phyloP scores from a whole-genome alignment of 2,113 vertebrate genomes.

The Equus przewalskii region DNA sequence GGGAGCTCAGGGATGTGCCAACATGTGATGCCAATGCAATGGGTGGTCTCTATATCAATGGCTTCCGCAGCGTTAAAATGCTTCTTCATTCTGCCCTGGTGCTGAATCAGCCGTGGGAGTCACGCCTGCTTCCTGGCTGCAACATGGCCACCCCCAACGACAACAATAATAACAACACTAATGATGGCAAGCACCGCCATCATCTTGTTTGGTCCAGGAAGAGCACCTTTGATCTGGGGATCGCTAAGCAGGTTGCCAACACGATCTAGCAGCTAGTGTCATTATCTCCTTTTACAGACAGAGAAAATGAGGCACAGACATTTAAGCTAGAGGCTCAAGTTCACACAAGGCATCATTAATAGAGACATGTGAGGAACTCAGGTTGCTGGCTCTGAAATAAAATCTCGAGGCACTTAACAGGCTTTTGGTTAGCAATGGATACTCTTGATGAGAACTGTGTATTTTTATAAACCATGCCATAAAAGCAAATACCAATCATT shows the following conservation, averaged over 20 bases:
- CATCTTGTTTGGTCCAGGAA: slow-evolving; percentile 52
- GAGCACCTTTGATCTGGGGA: slow-evolving; percentile 77
- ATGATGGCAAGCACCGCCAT: slow-evolving; percentile 54
- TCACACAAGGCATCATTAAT: slow-evolving; percentile 67
- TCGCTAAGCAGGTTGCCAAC: slow-evolving; percentile 52
- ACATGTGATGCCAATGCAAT: background rate
- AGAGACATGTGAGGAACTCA: slow-evolving; percentile 52
- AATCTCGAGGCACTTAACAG: slow-evolving; percentile 72
- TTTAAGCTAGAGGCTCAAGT: slow-evolving; percentile 65
- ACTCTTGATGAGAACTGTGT: slow-evolving; percentile 63
- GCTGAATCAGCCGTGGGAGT: slow-evolving; percentile 47
- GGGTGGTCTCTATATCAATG: background rate
- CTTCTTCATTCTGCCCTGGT: background rate
- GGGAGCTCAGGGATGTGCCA: background rate
- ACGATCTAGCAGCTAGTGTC: slow-evolving; percentile 57
- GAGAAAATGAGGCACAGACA: slow-evolving; percentile 72
- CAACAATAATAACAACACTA: slow-evolving; percentile 63
- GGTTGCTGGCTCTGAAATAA: slow-evolving; percentile 67
- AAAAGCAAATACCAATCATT: slow-evolving; percentile 71
- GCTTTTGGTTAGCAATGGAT: slow-evolving; percentile 50
- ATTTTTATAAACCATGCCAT: slow-evolving; percentile 70
- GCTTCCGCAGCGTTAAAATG: background rate
- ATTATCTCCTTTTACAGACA: slow-evolving; percentile 79
- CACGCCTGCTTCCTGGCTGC: slow-evolving; percentile 30
- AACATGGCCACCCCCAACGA: slow-evolving; percentile 44